Evolutionary conservation across 2,797 vertebrate genomes (phyloP).

Genomic region (Onychomys arenicola): DNA sequence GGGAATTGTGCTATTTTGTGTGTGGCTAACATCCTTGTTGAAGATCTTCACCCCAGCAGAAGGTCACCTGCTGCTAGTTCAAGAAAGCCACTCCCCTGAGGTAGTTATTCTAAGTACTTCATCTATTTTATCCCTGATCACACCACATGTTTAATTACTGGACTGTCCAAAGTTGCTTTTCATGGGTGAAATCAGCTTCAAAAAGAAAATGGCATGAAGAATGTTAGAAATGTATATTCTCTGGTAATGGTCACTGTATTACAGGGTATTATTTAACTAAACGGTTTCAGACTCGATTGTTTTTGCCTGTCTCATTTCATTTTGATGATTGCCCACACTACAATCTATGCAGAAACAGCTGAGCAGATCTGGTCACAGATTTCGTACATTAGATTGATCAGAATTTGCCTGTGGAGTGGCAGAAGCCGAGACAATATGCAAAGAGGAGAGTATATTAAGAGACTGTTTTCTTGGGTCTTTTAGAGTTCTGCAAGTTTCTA

Average conservation of each 20-base stretch:
- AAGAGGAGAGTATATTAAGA: not conserved
- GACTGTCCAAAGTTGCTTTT: not conserved
- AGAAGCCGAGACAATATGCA: not conserved
- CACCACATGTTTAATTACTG: not conserved
- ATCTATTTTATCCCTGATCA: not conserved
- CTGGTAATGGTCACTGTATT: not conserved
- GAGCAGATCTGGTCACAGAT: not conserved
- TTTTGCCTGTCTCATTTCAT: not conserved
- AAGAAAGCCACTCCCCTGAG: not conserved
- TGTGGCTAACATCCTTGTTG: not conserved
- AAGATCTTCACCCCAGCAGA: not conserved
- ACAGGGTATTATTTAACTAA: not conserved
- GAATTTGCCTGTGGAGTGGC: not conserved
- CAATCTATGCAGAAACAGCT: not conserved
- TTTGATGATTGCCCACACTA: not conserved
- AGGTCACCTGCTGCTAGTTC: not conserved
- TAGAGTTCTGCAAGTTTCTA: not conserved
- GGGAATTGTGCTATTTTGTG: not conserved
- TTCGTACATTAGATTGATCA: not conserved
- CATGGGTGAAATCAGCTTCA: not conserved
- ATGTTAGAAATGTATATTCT: not conserved
- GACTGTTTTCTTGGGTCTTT: not conserved
- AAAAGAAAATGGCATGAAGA: not conserved
- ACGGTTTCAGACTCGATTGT: not conserved
- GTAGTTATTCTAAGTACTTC: not conserved